Evolutionary conservation across 64 coral and sea anemone genomes (phyloP).

Genomic region (Catalaphyllia jardinei): DNA sequence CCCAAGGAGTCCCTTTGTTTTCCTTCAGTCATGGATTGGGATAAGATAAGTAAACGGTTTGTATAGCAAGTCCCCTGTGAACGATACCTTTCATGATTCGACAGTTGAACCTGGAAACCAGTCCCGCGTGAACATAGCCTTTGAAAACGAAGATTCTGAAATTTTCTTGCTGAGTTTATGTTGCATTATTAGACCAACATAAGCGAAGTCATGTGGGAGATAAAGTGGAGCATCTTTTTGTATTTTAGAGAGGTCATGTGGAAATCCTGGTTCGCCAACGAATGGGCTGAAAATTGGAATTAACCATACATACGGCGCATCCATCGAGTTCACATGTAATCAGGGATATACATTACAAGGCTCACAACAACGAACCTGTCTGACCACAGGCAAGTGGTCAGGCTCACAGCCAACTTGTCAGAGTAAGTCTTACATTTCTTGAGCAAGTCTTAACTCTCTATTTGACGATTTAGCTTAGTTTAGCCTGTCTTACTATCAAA

Average conservation of each 20-base stretch:
- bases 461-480: neutral
- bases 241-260: conserved; percentile 77
- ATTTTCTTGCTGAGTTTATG: no score
- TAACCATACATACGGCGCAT: conserved; percentile 79
- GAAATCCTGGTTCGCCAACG: conserved; percentile 68
- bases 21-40: no score
- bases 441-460: neutral
- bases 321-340: conserved; percentile 59
- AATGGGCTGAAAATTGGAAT: conserved; percentile 74
- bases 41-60: no score
- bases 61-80: no score
- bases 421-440: conserved; percentile 46
- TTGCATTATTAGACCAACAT: neutral
- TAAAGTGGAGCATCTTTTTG: no score
- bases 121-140: no score
- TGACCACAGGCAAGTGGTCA: conserved; percentile 77
- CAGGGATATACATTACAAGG: conserved; percentile 68
- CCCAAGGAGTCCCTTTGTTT: no score
- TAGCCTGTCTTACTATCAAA: no score
- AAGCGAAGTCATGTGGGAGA: no score
- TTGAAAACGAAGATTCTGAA: no score
- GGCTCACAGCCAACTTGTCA: conserved; percentile 80
- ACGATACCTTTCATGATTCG: no score
- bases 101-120: no score
- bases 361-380: conserved; percentile 57